phyloP scores from a whole-genome alignment of 2,113 vertebrate genomes.

The Cettia cetti region DNA sequence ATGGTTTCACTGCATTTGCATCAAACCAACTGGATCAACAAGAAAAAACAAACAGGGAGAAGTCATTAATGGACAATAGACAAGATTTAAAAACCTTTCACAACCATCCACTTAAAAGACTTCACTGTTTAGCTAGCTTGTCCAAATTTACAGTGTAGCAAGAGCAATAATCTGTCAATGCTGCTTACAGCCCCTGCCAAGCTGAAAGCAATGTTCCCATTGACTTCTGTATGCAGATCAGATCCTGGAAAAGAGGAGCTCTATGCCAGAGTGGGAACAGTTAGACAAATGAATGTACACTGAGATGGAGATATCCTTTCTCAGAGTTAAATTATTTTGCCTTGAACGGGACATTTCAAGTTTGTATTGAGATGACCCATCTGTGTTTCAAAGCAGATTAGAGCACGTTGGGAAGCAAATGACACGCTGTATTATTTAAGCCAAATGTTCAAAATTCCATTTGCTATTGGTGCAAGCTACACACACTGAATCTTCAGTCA shows the following conservation, averaged over 20 bases:
- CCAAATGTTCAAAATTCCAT: constrained; percentile 34
- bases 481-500: not conserved
- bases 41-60: not conserved
- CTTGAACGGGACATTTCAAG: not conserved
- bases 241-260: not conserved
- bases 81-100: constrained; percentile 38
- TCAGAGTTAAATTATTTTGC: not conserved
- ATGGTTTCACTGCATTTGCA: not conserved
- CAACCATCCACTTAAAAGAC: constrained; percentile 24
- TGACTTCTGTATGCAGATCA: constrained; percentile 24
- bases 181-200: constrained; percentile 6
- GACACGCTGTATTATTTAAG: not conserved
- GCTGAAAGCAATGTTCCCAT: not conserved
- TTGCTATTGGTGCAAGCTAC: not conserved
- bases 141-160: constrained; percentile 37
- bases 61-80: not conserved
- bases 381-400: constrained; percentile 6
- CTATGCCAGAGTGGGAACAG: not conserved
- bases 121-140: constrained; percentile 24
- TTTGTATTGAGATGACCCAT: not conserved
- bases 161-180: constrained; percentile 13
- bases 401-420: not conserved
- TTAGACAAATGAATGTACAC: not conserved
- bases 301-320: not conserved
- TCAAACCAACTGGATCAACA: constrained; percentile 21